Evolutionary conservation across 2,888 invertebrate genomes (phyloP), one percentile per base, ranked within the genome.

Genomic region (Cheilosia variabilis): DNA sequence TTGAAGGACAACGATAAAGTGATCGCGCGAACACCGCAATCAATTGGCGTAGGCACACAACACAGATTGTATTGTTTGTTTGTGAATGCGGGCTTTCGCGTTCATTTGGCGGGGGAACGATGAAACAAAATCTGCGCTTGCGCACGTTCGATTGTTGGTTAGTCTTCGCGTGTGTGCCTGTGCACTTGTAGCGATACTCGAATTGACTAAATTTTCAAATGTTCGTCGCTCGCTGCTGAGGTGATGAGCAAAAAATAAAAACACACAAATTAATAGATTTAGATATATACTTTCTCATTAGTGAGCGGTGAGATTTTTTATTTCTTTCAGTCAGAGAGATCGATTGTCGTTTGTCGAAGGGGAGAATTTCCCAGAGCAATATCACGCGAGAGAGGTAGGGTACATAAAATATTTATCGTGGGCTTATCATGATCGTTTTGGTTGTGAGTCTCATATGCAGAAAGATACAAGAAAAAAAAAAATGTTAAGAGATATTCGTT

Each of bases 151-250:
- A 13, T 71, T 65, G 57, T 55, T 37, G 52, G 52, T 52, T 19
- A 52, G 27, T 19, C 22, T n/a, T 53, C 24, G 52, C 27, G 68
- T 86, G 68, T 86, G 72, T 77, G 37, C 37, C 37, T 37, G 37
- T 37, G 66, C 86, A 86, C 86, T 86, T 86, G 86, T 52, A 58
- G 66, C 86, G 86, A 86, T 86, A 86, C 86, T 86, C 80, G 76
- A 86, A 77, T 72, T 81, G 76, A 86, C 86, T 86, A 80, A 86
- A 86, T 68, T 63, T 24, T 86, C 52, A 81, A 81, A 86, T 68
- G 76, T 19, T 86, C 45, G 63, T 43, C 41, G 72, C 41, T 63
- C 43, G 47, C 34, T 27, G 71, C 34, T 76, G 66, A 62, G 72
- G 72, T 86, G 68, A 83, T 68, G 68, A 66, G 57, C 68, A 52